Evolutionary conservation across 1,140 invertebrate species (phyloP).

Genomic region (Babylonia areolata): DNA sequence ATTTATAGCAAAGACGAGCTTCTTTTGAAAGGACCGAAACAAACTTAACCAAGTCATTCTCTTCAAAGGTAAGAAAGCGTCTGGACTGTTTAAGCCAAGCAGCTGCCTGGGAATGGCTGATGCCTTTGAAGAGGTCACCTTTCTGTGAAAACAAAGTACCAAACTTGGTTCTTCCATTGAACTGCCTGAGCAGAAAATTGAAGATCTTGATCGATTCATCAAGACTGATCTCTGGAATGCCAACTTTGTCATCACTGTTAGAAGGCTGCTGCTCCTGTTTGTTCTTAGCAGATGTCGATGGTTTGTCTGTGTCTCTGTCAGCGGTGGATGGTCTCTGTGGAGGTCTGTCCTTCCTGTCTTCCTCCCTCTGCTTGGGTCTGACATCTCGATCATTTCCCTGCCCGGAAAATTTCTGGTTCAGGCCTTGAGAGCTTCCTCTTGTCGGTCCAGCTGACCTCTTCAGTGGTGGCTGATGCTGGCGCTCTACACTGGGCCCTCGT

Average conservation of each 20-base stretch:
- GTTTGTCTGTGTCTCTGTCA: not conserved
- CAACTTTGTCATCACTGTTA: not conserved
- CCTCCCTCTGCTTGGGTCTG: not conserved
- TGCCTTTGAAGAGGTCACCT: not conserved
- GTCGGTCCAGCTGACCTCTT: not conserved
- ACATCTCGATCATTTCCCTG: not conserved
- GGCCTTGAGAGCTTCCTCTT: not conserved
- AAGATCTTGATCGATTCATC: conserved; percentile 28
- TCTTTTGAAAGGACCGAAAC: conserved; percentile 2
- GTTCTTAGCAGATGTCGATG: not conserved
- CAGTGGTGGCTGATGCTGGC: no score
- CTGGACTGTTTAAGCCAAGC: conserved; percentile 23
- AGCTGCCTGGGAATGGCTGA: conserved; percentile 23
- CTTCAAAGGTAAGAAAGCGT: conserved; percentile 2
- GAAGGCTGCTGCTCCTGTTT: not conserved
- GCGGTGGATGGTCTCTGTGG: not conserved
- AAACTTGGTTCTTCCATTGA: conserved; percentile 13
- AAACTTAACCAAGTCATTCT: conserved; percentile 6
- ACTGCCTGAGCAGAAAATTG: conserved; percentile 22
- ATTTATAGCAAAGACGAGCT: not conserved
- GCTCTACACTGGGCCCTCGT: no score
- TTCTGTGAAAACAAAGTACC: conserved; percentile 29
- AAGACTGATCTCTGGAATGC: not conserved
- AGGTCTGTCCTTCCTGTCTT: not conserved
- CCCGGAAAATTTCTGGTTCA: not conserved